Base-by-base conservation (phyloP, 2,797 vertebrate genomes). In the Hydrophis major region DNA sequence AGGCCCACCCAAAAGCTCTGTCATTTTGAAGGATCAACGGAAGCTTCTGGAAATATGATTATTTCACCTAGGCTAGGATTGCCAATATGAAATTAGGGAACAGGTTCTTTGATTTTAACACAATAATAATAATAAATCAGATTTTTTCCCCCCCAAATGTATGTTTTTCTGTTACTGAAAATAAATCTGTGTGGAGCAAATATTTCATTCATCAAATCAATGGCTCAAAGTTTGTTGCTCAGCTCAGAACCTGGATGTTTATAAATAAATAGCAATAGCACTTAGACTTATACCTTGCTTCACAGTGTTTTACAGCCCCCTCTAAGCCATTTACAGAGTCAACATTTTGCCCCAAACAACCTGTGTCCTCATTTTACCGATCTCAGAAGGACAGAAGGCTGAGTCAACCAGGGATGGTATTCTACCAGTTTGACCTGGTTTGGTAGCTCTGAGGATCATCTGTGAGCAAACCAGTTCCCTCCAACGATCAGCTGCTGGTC, bases 61-160 rank as follows among this genome's bases (percentile, higher is more conserved):
- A n/a, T 25, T 86, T 86, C 78, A 90, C 83, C 69, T 89, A 47
- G 74, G 10, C 37, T 86, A 53, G 74, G 69, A 94, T 91, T 91
- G 86, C 53, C 69, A 86, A 25, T 86, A 42, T 32, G 57, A 91
- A 91, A 89, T 16, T 25, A 14, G 50, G 66, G 13, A 59, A 69
- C 50, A 27, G 47, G 13, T 56, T 86, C 66, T 92, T 88, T 89
- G 37, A 60, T 89, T 91, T 78, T 56, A 92, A 3, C 55, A 55
- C 11, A 55, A 55, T 12, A 55, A 55, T 55, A 12, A 55, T 55
- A 87, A 47, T 83, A 37, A 78, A 61, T 11, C 10, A 32, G 14
- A 47, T 8, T 89, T 83, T 56, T 69, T 69, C 69, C 11, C 5
- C 18, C 27, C 42, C 0, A 27, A 90, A 18, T n/a, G n/a, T 4